phyloP scores from a whole-genome alignment of 2,888 invertebrate species.

The Andrena hattorfiana region DNA sequence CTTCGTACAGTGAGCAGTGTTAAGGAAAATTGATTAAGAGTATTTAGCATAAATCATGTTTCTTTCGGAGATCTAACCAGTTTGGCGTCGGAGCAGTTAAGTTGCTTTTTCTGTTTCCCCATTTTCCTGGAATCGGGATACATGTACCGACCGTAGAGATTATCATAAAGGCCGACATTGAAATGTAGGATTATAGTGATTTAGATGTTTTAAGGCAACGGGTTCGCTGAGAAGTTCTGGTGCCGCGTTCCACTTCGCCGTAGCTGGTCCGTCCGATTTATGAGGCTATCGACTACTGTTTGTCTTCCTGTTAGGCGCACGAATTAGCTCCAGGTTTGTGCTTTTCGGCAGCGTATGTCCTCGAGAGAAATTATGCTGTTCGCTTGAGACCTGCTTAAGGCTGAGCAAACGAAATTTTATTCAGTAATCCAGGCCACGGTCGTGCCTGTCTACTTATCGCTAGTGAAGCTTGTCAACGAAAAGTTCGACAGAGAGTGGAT shows the following conservation, averaged over 20 bases:
- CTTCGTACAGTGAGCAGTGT: background rate
- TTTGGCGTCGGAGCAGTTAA: conserved; percentile 7
- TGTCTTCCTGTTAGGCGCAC: background rate
- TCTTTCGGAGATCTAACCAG: background rate
- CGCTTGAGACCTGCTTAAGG: background rate
- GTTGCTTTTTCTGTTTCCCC: background rate
- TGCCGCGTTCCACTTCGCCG: too few relatives aligned
- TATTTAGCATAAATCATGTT: background rate
- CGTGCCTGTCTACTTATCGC: too few relatives aligned
- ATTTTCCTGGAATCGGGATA: background rate
- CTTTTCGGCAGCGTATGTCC: background rate
- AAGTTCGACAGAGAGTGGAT: background rate
- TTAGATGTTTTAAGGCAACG: background rate
- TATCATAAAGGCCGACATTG: background rate
- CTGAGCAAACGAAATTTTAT: background rate
- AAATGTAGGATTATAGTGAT: background rate
- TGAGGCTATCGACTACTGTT: conserved; percentile 2
- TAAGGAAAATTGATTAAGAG: background rate
- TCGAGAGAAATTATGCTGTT: background rate
- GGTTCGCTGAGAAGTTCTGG: background rate
- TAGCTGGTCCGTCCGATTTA: conserved; percentile 1
- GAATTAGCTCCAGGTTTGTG: background rate
- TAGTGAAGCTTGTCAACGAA: background rate
- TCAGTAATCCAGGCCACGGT: background rate
- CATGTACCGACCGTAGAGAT: background rate